Conservation (phyloP, 2,113 vertebrate genomes). For the Dasyurus viverrinus region DNA sequence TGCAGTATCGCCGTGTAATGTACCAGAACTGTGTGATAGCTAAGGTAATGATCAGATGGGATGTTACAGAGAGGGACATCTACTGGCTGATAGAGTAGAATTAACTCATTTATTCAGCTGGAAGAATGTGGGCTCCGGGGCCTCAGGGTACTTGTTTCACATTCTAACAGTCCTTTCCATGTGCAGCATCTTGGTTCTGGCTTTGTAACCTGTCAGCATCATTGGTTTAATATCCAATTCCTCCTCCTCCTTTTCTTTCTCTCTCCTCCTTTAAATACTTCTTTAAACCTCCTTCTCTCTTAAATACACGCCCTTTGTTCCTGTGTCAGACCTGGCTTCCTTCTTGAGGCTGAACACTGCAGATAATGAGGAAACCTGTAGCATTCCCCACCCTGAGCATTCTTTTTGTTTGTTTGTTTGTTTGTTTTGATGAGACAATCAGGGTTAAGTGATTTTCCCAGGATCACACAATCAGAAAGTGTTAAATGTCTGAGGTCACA, state of each 20-base stretch:
- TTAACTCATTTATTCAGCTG: constrained; percentile 49
- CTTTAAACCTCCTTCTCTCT: neutral
- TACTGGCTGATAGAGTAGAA: constrained; percentile 52
- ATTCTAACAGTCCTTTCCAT: neutral
- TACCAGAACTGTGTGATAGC: constrained; percentile 72
- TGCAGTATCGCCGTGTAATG: constrained; percentile 65
- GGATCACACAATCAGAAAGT: too few relatives aligned
- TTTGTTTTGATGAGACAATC: too few relatives aligned
- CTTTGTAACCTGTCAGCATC: neutral
- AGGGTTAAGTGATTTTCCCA: too few relatives aligned
- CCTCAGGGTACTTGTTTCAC: constrained; percentile 43
- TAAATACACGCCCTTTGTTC: neutral
- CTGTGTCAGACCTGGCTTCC: neutral
- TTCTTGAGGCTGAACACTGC: neutral
- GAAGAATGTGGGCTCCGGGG: constrained; percentile 66
- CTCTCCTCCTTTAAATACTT: neutral
- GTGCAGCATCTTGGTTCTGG: neutral
- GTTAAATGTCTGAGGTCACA: too few relatives aligned
- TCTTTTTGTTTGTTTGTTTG: neutral
- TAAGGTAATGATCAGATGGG: constrained; percentile 67
- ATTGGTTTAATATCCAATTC: neutral
- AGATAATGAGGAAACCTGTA: neutral
- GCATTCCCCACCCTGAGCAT: neutral
- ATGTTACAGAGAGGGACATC: constrained; percentile 62
- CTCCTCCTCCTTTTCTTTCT: constrained; percentile 10